Evolutionary conservation across 2,113 vertebrate species (phyloP).

Genomic region (Pyrgilauda ruficollis): DNA sequence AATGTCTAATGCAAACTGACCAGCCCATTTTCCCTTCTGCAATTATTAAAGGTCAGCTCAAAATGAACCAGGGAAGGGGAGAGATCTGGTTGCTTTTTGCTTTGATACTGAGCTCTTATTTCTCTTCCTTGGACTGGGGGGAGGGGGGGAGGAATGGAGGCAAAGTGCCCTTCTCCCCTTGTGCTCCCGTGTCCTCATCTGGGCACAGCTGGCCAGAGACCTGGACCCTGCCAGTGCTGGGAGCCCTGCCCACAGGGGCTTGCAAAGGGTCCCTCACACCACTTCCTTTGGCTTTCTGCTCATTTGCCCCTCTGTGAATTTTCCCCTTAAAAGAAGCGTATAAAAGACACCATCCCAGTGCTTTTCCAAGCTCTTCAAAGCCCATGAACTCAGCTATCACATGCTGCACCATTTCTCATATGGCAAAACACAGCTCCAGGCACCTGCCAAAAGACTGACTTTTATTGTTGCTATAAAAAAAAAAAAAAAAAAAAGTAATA

Average conservation of each 20-base stretch:
- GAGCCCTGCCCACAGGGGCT: rapidly evolving
- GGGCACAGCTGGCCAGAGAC: not conserved
- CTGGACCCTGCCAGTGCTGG: not conserved
- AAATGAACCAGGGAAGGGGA: not conserved
- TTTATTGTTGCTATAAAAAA: not conserved
- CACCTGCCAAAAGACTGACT: not conserved
- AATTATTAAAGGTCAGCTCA: slow-evolving; percentile 31
- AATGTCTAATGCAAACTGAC: slow-evolving; percentile 36
- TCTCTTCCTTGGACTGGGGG: not conserved
- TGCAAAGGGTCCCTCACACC: not conserved
- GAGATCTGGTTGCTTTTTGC: not conserved
- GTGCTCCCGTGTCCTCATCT: not conserved
- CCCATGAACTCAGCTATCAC: not conserved
- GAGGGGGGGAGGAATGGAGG: not conserved
- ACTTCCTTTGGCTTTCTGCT: not conserved
- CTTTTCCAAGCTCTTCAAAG: not conserved
- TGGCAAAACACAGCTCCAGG: not conserved
- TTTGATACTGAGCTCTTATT: not conserved
- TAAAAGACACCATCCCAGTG: not conserved
- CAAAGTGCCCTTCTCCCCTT: not conserved
- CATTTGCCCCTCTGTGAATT: not conserved
- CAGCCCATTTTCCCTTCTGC: not conserved
- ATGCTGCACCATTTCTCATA: not conserved
- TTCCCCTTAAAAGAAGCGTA: not conserved
- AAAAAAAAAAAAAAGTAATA: not conserved